phyloP scores from a whole-genome alignment of 1,140 invertebrate species.

The Orchesella cincta region DNA sequence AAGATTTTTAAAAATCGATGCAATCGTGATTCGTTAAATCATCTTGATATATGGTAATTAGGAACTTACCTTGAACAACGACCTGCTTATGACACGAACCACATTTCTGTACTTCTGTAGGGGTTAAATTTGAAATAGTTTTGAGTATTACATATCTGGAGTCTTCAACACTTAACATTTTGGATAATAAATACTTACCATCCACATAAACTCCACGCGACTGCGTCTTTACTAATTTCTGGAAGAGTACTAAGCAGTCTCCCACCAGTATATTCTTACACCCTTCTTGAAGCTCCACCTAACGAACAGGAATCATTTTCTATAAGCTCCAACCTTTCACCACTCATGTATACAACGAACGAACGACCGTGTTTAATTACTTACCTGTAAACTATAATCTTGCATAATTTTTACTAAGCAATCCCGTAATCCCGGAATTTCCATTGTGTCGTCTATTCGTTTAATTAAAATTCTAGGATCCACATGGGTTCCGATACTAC shows the following conservation, averaged over 20 bases:
- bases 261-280: conserved; percentile 83
- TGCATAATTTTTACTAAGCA: conserved; percentile 92
- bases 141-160: not conserved
- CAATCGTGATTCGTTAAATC: conserved; percentile 32
- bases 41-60: conserved; percentile 33
- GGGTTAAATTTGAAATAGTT: conserved; percentile 54
- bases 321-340: too few relatives aligned
- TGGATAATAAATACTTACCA: conserved; percentile 58
- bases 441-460: conserved; percentile 76
- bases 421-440: conserved; percentile 86
- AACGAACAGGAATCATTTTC: conserved; percentile 25
- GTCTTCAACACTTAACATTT: not conserved
- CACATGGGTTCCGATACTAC: conserved; percentile 83
- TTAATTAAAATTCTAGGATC: conserved; percentile 85
- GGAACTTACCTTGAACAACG: conserved; percentile 66
- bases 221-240: conserved; percentile 74
- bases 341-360: conserved; percentile 2
- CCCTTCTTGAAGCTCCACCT: conserved; percentile 82
- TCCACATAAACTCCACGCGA: conserved; percentile 72
- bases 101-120: conserved; percentile 71
- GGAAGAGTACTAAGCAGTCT: conserved; percentile 87
- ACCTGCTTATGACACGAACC: conserved; percentile 73
- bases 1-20: conserved; percentile 31
- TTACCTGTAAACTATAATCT: conserved; percentile 88
- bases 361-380: too few relatives aligned